Conservation (phyloP, 2,888 invertebrate species). For the Drosophila anceps region DNA sequence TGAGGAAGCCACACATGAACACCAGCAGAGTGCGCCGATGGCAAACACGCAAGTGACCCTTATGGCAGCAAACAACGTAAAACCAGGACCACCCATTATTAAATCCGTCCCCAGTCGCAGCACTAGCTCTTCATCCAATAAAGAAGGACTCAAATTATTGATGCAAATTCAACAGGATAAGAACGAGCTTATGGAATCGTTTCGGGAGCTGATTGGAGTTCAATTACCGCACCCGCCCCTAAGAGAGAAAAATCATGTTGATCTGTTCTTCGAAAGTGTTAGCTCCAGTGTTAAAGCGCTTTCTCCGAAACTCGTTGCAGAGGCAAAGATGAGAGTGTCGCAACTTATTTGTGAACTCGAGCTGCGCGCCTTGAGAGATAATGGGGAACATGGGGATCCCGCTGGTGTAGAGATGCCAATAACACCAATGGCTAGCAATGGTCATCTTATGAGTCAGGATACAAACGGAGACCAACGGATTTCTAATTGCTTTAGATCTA, state of each 20-base stretch:
- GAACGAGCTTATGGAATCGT: conserved; percentile 82
- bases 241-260: conserved; percentile 79
- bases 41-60: conserved; percentile 4
- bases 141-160: conserved; percentile 48
- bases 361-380: conserved; percentile 62
- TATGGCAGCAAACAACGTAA: conserved; percentile 5
- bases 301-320: conserved; percentile 71
- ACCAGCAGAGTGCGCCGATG: conserved; percentile 23
- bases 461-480: conserved; percentile 16
- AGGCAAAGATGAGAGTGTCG: conserved; percentile 76
- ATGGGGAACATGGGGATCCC: conserved; percentile 32
- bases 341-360: conserved; percentile 73
- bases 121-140: conserved; percentile 24
- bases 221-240: conserved; percentile 48
- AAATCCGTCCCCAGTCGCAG: conserved; percentile 12
- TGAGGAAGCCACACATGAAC: conserved; percentile 19
- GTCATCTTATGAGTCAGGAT: conserved; percentile 13
- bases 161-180: conserved; percentile 71
- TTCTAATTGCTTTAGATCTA: conserved; percentile 20
- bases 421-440: conserved; percentile 13
- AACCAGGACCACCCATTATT: conserved; percentile 9
- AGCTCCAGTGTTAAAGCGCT: conserved; percentile 75
- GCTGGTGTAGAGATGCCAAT: conserved; percentile 14
- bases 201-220: conserved; percentile 82
- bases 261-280: conserved; percentile 75